Evolutionary conservation across 2,888 invertebrate genomes (phyloP), one percentile per base, ranked within the genome.

Genomic region (Sclerodermus sp.): DNA sequence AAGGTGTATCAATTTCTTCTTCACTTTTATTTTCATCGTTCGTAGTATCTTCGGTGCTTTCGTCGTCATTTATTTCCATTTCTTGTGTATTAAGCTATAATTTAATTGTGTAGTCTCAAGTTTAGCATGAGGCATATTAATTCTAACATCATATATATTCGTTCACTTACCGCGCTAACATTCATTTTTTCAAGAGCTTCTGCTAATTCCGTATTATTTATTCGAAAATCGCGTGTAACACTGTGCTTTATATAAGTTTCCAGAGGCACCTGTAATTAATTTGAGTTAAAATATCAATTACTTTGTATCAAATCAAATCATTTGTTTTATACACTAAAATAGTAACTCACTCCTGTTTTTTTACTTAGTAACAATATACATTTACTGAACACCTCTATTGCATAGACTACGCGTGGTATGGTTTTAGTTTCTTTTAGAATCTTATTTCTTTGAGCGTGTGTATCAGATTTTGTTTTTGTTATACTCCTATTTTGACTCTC

Each of bases 341-440:
- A 32, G 9, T 34, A 36, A 13, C 66, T 78, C 42, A 85, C 84
- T 73, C 84, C 83, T 1, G 84, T 84, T 62, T 84, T 86, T 46
- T 80, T 83, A 1, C 83, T 81, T n/a, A 87, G 79, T 50, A 83
- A 63, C 53, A 84, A 80, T 32, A 87, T 80, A 45, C 81, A 80
- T 62, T 83, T 84, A 60, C 81, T 81, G 68, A 87, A 87, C 64
- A 82, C 82, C 71, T 88, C 88, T 1, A 85, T 83, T 65, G 85
- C 86, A 40, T 83, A 80, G 45, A 88, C 83, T 0, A 87, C 82
- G 42, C 83, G 82, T 8, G 88, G 88, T 62, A 88, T 85, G 15
- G 82, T 78, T 60, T 83, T 83, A 0, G 85, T 85, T 70, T 87
- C 85, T 30, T 82, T 81, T 38, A 85, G 71, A 42, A 86, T 82